Evolutionary conservation across 2,797 vertebrate species (phyloP).

Genomic region (Lycodopsis pacificus): DNA sequence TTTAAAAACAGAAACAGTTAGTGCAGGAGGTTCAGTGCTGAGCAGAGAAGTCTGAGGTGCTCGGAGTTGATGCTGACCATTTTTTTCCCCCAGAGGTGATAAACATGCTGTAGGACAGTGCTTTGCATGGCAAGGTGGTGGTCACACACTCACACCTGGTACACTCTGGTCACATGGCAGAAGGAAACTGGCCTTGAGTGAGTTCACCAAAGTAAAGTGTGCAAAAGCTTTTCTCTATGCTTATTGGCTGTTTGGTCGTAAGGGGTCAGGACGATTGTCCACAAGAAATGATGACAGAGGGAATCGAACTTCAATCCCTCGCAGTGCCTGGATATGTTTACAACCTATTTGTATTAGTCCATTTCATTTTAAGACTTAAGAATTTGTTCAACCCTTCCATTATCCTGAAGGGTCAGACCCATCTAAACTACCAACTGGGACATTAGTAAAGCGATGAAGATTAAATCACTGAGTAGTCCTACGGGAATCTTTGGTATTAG

Average conservation of each 20-base stretch:
- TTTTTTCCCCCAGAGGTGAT: neutral
- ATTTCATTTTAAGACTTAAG: neutral
- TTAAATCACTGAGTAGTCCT: neutral
- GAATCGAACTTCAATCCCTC: neutral
- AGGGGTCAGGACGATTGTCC: neutral
- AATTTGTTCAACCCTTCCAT: neutral
- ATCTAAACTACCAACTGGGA: neutral
- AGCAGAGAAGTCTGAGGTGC: too few relatives aligned
- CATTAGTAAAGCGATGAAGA: neutral
- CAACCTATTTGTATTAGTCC: neutral
- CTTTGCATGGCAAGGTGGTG: conserved; percentile 10
- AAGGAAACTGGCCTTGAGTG: neutral
- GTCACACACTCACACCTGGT: conserved; percentile 12
- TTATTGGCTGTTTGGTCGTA: neutral
- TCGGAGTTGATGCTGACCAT: too few relatives aligned
- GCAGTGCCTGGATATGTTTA: neutral
- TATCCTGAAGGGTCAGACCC: neutral
- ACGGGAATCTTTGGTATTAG: neutral
- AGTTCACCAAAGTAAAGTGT: neutral
- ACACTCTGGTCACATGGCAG: neutral
- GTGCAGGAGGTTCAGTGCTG: too few relatives aligned
- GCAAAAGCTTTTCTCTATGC: neutral
- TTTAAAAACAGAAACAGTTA: too few relatives aligned
- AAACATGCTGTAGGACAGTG: conserved; percentile 38
- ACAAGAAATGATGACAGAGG: neutral